A percentile compares a stretch with the other conserved stretches of the same genome.
phyloP scores from a whole-genome alignment of 2,888 invertebrate genomes.

The Agrypnus murinus region DNA sequence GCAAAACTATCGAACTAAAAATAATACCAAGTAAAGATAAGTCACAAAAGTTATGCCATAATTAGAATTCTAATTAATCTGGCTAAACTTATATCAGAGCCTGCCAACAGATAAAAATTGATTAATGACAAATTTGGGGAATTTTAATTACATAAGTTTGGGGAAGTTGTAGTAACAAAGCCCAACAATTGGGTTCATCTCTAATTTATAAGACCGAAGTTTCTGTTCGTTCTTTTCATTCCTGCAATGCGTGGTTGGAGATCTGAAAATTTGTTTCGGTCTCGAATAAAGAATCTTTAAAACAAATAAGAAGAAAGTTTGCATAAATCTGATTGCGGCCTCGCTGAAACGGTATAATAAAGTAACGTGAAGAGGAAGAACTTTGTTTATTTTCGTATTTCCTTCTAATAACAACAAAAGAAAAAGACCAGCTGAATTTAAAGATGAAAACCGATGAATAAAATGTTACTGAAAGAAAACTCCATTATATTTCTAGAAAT shows the following conservation, averaged over 20 bases:
- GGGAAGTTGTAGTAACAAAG: slow-evolving; percentile 44
- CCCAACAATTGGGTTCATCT: slow-evolving; percentile 46
- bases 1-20: slow-evolving; percentile 31
- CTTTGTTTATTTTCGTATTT: slow-evolving; percentile 35
- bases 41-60: slow-evolving; percentile 27
- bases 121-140: slow-evolving; percentile 50
- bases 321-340: slow-evolving; percentile 46
- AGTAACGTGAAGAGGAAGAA: slow-evolving; percentile 29
- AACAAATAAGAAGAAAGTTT: slow-evolving; percentile 47
- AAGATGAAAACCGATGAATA: slow-evolving; percentile 18
- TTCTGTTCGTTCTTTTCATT: slow-evolving; percentile 42
- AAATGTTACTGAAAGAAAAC: slow-evolving; percentile 23
- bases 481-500: slow-evolving; percentile 18
- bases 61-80: slow-evolving; percentile 45
- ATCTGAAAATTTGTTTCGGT: slow-evolving; percentile 29
- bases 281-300: slow-evolving; percentile 27
- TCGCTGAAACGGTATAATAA: slow-evolving; percentile 28
- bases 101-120: slow-evolving; percentile 49
- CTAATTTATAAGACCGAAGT: slow-evolving; percentile 44
- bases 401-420: slow-evolving; percentile 16
- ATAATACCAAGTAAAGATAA: slow-evolving; percentile 52
- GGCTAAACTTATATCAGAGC: slow-evolving; percentile 24
- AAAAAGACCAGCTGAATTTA: slow-evolving; percentile 17
- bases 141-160: slow-evolving; percentile 48
- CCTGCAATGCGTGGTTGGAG: slow-evolving; percentile 23